phyloP scores from a whole-genome alignment of 2,888 invertebrate species.

The Nephrocerus scutellatus region DNA sequence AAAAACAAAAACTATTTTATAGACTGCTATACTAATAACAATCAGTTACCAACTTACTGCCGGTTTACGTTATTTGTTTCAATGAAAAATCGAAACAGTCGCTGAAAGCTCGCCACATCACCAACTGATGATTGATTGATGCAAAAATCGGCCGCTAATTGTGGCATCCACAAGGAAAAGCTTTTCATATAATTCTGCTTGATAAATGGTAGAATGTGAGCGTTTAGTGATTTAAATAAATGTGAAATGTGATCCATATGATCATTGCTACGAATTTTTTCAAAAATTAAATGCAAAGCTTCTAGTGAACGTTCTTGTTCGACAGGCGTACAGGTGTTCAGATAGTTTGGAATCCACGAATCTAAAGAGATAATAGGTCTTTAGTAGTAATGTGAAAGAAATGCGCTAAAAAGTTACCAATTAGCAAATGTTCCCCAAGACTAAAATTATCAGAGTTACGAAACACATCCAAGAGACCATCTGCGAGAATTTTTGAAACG shows the following conservation, averaged over 20 bases:
- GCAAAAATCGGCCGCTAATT: constrained; percentile 41
- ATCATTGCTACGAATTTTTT: constrained; percentile 25
- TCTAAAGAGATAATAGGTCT: constrained; percentile 20
- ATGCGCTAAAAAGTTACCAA: constrained; percentile 21
- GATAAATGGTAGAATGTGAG: constrained; percentile 39
- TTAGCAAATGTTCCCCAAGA: constrained; percentile 37
- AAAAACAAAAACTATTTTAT: neutral
- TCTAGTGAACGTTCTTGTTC: constrained; percentile 43
- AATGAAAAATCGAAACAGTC: constrained; percentile 33
- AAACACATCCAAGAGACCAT: constrained; percentile 35
- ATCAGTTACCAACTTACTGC: constrained; percentile 22
- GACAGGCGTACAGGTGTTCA: constrained; percentile 35
- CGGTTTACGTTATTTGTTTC: constrained; percentile 33
- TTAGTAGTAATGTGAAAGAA: neutral
- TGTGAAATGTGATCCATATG: constrained; percentile 11
- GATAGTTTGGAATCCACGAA: constrained; percentile 41
- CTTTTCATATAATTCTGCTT: constrained; percentile 35
- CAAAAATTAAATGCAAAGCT: constrained; percentile 36
- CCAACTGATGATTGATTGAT: constrained; percentile 21
- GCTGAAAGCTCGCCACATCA: constrained; percentile 30
- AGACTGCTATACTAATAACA: too few species aligned
- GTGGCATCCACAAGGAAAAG: constrained; percentile 38
- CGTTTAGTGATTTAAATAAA: constrained; percentile 34
- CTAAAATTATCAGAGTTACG: constrained; percentile 34
- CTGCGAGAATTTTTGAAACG: constrained; percentile 36